Evolutionary conservation across 2,797 vertebrate genomes (phyloP), one percentile per base, ranked within the genome.

Genomic region (Melanotaenia pygmaea): DNA sequence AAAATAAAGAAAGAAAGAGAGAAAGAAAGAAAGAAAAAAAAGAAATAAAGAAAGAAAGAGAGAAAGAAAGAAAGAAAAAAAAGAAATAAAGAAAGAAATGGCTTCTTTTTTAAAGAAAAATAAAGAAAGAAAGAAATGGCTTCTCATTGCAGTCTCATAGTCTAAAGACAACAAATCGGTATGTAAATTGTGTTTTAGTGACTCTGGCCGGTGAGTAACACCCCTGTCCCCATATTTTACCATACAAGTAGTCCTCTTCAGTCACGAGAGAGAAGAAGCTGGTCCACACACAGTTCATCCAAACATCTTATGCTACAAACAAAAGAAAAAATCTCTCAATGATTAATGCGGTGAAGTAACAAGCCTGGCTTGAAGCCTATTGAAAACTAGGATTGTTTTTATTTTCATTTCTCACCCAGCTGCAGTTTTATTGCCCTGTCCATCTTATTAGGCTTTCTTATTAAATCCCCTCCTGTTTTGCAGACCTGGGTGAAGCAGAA

Each of bases 321-420:
- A 16, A 16, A 10, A 47, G 20, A 47, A 67, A 28, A 28, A 24
- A 22, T 3, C 32, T 18, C 14, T n/a, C 18, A 37, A 64, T 64
- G 43, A 22, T 40, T 40, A 53, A 53, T 66, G n/a, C 30, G 54
- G 35, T 12, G 43, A 26, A 65, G 43, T 40, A 40, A 24, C 20
- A 14, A n/a, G 18, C 38, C 14, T 60, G 56, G 35, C 26, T 45
- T 40, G 20, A 61, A 67, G 47, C 47, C 38, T 30, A 16, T 30
- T 40, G 28, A 63, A 64, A 69, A 59, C 26, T 53, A 64, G 11
- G 20, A 35, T 53, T 59, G 20, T 64, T 34, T 34, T 64, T 18
- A 3, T 14, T 22, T 16, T 18, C 37, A 40, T 75, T 58, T 51
- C 68, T 51, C 45, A 32, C 54, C 32, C 66, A 69, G 43, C 16